These are phyloP conservation scores for Pseudoips prasinana DNA, from an alignment of 2,888 invertebrate species.

Conservation along the genomic window DNA sequence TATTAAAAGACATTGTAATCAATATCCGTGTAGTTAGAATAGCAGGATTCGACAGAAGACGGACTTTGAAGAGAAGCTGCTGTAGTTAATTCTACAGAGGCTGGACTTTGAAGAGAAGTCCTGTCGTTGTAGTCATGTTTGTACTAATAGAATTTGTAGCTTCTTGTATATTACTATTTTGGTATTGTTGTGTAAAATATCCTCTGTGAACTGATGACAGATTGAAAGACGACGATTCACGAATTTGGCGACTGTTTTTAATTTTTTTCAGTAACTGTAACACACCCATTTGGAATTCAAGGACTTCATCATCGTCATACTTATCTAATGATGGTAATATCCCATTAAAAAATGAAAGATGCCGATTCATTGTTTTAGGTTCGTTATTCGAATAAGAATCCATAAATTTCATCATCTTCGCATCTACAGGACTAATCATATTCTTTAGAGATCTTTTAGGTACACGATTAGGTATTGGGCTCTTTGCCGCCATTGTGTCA, in stretches of 20 bases:
- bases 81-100: conserved; percentile 15
- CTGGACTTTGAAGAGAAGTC: conserved; percentile 18
- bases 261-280: conserved; percentile 26
- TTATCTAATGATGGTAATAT: conserved; percentile 29
- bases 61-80: conserved; percentile 25
- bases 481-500: conserved; percentile 14
- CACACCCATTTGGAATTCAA: conserved; percentile 32
- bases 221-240: conserved; percentile 23
- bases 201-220: conserved; percentile 24
- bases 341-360: conserved; percentile 23
- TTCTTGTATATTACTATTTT: conserved; percentile 23
- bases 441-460: conserved; percentile 12
- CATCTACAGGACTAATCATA: conserved; percentile 14
- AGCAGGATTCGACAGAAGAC: conserved; percentile 27
- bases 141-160: conserved; percentile 26
- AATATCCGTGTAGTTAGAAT: conserved; percentile 23
- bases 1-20: conserved; percentile 19
- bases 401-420: conserved; percentile 19
- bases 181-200: conserved; percentile 27
- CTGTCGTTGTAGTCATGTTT: conserved; percentile 24
- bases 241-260: conserved; percentile 17
- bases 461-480: conserved; percentile 7
- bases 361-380: conserved; percentile 18
- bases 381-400: conserved; percentile 21
- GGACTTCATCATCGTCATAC: conserved; percentile 32